Conservation (phyloP, 2,113 vertebrate genomes). For the Ovis canadensis region DNA sequence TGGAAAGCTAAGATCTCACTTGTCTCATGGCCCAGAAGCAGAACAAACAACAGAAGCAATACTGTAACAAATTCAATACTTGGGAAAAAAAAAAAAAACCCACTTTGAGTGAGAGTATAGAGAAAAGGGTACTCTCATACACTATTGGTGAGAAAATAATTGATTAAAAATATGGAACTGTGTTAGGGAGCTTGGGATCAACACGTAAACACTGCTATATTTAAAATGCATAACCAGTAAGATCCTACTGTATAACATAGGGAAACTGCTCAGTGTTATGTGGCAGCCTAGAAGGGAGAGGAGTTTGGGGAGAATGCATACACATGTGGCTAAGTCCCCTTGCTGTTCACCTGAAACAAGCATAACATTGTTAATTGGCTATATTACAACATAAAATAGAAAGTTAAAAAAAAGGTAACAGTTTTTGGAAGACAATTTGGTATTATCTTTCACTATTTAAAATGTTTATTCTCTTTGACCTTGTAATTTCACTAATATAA, state of each 20-base stretch:
- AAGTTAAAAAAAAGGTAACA: neutral
- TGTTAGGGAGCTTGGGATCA: neutral
- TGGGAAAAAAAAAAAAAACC: neutral
- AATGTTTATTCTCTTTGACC: neutral
- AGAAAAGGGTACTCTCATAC: neutral
- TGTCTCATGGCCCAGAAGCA: neutral
- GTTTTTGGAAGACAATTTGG: neutral
- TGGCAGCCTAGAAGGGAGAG: neutral
- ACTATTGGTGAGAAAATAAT: neutral
- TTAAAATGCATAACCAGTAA: neutral
- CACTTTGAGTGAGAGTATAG: neutral
- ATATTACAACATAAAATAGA: neutral
- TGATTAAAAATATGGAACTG: neutral
- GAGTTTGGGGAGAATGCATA: neutral
- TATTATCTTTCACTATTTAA: constrained; percentile 5
- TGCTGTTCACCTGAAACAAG: neutral
- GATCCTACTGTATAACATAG: neutral
- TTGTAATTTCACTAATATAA: neutral
- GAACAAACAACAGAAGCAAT: neutral
- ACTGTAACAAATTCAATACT: neutral
- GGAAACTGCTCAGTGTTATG: neutral
- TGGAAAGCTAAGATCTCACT: neutral
- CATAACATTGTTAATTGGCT: neutral
- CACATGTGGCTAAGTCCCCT: neutral
- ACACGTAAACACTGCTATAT: neutral